Percentiles rank a stretch among this genome's conserved stretches.
Conservation (phyloP, 2,797 vertebrate species). For the Molothrus aeneus region DNA sequence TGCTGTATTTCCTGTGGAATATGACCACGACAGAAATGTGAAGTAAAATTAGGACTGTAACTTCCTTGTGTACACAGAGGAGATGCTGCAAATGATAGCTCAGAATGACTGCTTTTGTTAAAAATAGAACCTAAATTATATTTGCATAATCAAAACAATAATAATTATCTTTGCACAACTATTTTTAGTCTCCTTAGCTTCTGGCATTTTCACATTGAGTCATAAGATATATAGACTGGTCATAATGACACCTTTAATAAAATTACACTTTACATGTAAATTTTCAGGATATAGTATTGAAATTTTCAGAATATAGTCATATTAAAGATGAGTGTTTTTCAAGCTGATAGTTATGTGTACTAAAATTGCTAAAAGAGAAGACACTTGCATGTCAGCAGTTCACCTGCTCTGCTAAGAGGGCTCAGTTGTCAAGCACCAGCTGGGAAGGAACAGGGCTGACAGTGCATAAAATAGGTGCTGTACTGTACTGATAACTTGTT, state of each 20-base stretch:
- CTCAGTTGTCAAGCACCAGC: not conserved
- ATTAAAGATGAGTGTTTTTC: not conserved
- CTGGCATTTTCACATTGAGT: not conserved
- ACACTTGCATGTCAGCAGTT: not conserved
- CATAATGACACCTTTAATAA: not conserved
- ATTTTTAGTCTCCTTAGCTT: not conserved
- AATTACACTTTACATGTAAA: not conserved
- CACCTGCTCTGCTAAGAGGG: not conserved
- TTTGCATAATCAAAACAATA: not conserved
- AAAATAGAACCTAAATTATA: not conserved
- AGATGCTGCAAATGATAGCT: not conserved
- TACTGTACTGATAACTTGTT: not conserved
- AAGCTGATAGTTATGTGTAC: not conserved
- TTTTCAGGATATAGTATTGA: not conserved
- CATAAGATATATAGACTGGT: not conserved
- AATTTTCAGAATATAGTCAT: not conserved
- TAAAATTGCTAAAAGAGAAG: not conserved
- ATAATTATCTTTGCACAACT: not conserved
- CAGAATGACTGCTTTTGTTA: not conserved
- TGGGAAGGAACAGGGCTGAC: not conserved
- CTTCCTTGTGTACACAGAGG: not conserved
- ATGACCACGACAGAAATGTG: not conserved
- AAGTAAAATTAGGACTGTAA: not conserved
- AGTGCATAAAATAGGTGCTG: not conserved
- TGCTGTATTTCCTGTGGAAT: not conserved